A percentile compares a stretch with the other conserved stretches of the same genome.
Evolutionary conservation across 2,113 vertebrate species (phyloP).

Genomic region (Pteronura brasiliensis): DNA sequence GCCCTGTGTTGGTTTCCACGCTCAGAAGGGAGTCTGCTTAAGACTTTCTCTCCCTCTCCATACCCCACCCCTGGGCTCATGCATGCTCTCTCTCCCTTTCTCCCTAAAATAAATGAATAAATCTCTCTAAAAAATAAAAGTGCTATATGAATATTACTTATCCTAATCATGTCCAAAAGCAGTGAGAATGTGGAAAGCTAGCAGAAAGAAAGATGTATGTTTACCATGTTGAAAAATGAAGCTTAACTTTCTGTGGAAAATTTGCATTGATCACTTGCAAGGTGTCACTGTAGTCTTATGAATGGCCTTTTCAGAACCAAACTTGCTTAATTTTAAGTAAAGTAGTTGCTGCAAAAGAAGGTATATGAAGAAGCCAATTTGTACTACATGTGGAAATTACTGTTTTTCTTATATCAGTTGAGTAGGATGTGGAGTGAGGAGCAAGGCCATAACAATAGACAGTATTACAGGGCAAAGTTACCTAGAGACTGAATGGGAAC

Average conservation of each 20-base stretch:
- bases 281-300: not conserved
- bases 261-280: not conserved
- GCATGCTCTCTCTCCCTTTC: not conserved
- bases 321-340: not conserved
- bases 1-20: not conserved
- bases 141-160: not conserved
- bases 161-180: not conserved
- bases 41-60: not conserved
- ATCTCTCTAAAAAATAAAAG: not conserved
- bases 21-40: not conserved
- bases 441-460: not conserved
- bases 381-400: not conserved
- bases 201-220: not conserved
- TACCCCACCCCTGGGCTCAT: not conserved
- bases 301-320: not conserved
- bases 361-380: not conserved
- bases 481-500: not conserved
- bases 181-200: not conserved
- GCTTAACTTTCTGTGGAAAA: not conserved
- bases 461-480: not conserved
- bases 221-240: not conserved
- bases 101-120: not conserved
- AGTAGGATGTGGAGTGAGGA: not conserved
- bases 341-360: not conserved
- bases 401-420: not conserved